Conservation (phyloP, 2,888 invertebrate genomes). For the Phytoseiulus persimilis region DNA sequence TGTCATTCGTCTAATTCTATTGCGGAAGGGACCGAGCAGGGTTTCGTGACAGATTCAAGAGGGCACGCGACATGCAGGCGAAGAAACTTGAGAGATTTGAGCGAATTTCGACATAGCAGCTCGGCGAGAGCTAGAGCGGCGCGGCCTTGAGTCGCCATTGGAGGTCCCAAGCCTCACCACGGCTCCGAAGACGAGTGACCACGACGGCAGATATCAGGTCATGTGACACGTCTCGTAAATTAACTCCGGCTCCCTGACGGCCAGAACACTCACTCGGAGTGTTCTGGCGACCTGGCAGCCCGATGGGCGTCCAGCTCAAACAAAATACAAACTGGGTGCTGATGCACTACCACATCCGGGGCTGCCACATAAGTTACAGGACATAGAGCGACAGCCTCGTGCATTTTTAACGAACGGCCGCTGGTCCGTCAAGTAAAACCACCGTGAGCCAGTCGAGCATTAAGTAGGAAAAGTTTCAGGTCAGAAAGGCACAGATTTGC, state of each 20-base stretch:
- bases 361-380: not conserved
- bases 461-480: not conserved
- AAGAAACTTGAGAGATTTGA: not conserved
- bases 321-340: not conserved
- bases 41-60: not conserved
- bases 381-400: not conserved
- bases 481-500: too few species aligned
- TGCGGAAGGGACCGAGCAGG: not conserved
- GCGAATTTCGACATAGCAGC: not conserved
- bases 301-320: too few species aligned
- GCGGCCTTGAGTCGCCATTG: not conserved
- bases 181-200: too few species aligned
- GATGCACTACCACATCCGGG: not conserved
- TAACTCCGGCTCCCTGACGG: not conserved
- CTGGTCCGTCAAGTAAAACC: not conserved
- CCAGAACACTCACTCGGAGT: not conserved
- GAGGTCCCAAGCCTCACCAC: not conserved
- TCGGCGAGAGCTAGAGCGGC: not conserved
- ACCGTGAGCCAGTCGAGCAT: not conserved
- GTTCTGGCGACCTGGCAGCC: not conserved
- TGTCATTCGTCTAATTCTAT: not conserved
- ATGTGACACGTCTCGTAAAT: not conserved
- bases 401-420: not conserved
- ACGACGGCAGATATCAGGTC: not conserved
- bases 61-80: not conserved